Evolutionary conservation across 2,797 vertebrate species (phyloP), one percentile per base, ranked within the genome.

Genomic region (Acrocephalus scirpaceus): DNA sequence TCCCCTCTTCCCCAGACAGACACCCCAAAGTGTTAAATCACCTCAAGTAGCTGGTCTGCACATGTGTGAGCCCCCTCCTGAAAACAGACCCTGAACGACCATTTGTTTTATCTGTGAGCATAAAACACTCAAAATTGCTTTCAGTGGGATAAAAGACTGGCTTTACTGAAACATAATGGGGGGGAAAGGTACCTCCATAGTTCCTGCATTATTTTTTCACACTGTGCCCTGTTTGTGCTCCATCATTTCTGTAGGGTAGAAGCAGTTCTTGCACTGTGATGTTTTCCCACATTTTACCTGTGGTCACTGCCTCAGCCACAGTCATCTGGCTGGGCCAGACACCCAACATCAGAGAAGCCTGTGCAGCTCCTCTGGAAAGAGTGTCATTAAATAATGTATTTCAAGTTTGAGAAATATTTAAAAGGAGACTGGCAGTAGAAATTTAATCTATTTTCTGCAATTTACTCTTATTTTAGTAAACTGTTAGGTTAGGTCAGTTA

Each of bases 201-300:
- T 54, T 94, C 62, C 75, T 47, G 30, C 27, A 42, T 84, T 92
- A 23, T 53, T 93, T 93, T 92, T 94, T 89, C 80, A 86, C 4
- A 17, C 48, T 51, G 34, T 75, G 67, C 25, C 72, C 10, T 4
- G 1, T 50, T 87, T 29, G 34, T 73, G 29, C 54, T 81, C 42
- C 64, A 5, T 67, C 1, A 8, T 66, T 81, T 81, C 77, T 30
- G 36, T 5, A 42, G 30, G 54, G 73, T 61, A 82, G 74, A 75
- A 79, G 57, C 67, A 74, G 34, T 54, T 86, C 60, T 82, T 78
- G 74, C 72, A 40, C 47, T 36, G 53, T 61, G 86, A 75, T 64
- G 25, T 36, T 67, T 88, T 80, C 69, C 60, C 45, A 51, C 2
- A 5, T 90, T 95, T 80, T 82, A 69, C 67, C 51, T 30, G 50